A percentile compares a stretch with the other conserved stretches of the same genome.
Conservation (phyloP, 2,888 invertebrate species). For the Tenthredo mesomela region DNA sequence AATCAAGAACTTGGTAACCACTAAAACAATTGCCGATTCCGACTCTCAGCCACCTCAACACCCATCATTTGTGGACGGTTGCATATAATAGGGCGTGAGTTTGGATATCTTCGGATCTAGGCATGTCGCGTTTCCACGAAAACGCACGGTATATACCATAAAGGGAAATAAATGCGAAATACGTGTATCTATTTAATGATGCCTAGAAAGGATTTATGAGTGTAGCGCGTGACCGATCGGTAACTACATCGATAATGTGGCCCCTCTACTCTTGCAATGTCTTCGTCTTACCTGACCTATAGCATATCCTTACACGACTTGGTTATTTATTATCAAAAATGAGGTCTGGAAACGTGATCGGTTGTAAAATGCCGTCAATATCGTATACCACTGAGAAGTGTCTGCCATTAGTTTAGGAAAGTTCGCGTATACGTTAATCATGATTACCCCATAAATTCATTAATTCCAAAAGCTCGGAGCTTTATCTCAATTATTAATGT, state of each 20-base stretch:
- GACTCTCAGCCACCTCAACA: too few relatives aligned
- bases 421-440: conserved; percentile 38
- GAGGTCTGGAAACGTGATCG: conserved; percentile 39
- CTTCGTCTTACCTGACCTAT: neutral
- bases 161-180: conserved; percentile 31
- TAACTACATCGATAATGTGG: conserved; percentile 57
- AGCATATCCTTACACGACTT: conserved; percentile 8
- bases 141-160: neutral
- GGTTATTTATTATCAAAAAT: conserved; percentile 46
- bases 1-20: too few relatives aligned
- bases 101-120: too few relatives aligned
- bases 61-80: too few relatives aligned
- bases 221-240: conserved; percentile 56
- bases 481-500: conserved; percentile 35
- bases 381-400: neutral
- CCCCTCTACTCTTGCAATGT: conserved; percentile 40
- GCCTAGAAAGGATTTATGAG: conserved; percentile 55
- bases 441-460: conserved; percentile 40
- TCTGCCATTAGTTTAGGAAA: neutral
- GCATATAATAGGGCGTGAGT: too few relatives aligned
- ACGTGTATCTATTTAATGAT: conserved; percentile 41
- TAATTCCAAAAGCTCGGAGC: conserved; percentile 10
- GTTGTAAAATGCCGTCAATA: neutral
- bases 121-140: too few relatives aligned
- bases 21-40: too few relatives aligned